Evolutionary conservation across 2,797 vertebrate species (phyloP).

Genomic region (Sphaeramia orbicularis): DNA sequence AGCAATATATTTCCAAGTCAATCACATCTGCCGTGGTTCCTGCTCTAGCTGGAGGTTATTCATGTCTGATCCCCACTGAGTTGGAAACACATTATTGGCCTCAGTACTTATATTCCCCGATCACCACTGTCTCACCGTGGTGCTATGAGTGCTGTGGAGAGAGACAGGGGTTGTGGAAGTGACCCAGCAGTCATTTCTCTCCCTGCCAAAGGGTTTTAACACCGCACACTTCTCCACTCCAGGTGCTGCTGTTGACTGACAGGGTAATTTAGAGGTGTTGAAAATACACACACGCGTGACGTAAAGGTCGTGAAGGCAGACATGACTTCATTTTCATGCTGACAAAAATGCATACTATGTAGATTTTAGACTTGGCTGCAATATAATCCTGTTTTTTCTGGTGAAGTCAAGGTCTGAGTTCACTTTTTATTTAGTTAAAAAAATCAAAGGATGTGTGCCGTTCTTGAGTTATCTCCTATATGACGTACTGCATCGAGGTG

Average conservation of each 20-base stretch:
- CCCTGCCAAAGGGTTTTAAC: slow-evolving; percentile 58
- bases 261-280: slow-evolving; percentile 71
- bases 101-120: slow-evolving; percentile 41
- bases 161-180: slow-evolving; percentile 32
- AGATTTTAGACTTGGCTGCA: slow-evolving; percentile 2
- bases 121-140: slow-evolving; percentile 20
- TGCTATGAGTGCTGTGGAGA: slow-evolving; percentile 6
- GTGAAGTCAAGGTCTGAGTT: not conserved
- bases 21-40: slow-evolving; percentile 29
- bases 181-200: slow-evolving; percentile 62
- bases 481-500: too few relatives aligned
- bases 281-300: slow-evolving; percentile 3
- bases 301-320: slow-evolving; percentile 12
- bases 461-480: too few relatives aligned
- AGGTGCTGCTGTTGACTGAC: slow-evolving; percentile 71
- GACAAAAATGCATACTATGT: slow-evolving; percentile 3
- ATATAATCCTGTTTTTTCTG: not conserved
- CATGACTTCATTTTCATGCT: slow-evolving; percentile 24
- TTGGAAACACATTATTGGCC: slow-evolving; percentile 52
- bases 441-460: not conserved
- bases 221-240: slow-evolving; percentile 49
- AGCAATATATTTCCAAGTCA: slow-evolving; percentile 59
- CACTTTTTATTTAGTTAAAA: not conserved
- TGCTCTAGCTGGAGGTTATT: slow-evolving; percentile 44
- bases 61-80: slow-evolving; percentile 34